Base-by-base conservation (phyloP, 2,888 invertebrate genomes). In the Invenusta paracnida region DNA sequence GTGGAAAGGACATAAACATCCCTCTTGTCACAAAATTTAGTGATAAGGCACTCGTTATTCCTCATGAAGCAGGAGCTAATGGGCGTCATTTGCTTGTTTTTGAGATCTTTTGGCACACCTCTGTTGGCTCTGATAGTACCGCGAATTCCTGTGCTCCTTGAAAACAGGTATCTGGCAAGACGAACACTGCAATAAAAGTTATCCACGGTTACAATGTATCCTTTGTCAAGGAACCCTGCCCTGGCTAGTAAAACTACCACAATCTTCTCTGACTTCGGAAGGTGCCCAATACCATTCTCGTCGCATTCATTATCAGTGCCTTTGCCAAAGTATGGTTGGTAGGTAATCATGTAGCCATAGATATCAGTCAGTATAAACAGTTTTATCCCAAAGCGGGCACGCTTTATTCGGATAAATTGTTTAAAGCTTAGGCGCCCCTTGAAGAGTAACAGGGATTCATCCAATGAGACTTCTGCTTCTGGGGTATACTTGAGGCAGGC, bases 341-440 rank as follows among this genome's bases (percentile, higher is more conserved):
- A 82, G 13, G 82, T 27, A 5, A 82, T 27, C 23, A 82, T 82
- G 82, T 82, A 82, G 82, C 82, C 82, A 30, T 82, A 29, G 13
- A 29, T 27, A 27, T 82, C 82, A 17, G 82, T 30, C 27, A 82
- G 82, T 11, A 82, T 82, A 82, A 29, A 82, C 27, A 82, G 23
- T 30, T 82, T 82, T 30, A 30, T 30, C 27, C 82, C 82, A 82
- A 82, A 82, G n/a, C 82, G 29, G n/a, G 82, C 82, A 23, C 82
- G 13, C 29, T 82, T 82, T 29, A 30, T 82, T 5, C 29, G 82
- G n/a, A 82, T 82, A 30, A 82, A 82, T 30, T 30, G 82, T 82
- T 82, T 82, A n/a, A 82, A 29, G 29, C 29, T 30, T 27, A 82
- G 27, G 13, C 82, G 82, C 17, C 82, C 82, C 82, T 82, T 82